Base-by-base conservation (phyloP, 2,797 vertebrate genomes). In the Periparus ater region DNA sequence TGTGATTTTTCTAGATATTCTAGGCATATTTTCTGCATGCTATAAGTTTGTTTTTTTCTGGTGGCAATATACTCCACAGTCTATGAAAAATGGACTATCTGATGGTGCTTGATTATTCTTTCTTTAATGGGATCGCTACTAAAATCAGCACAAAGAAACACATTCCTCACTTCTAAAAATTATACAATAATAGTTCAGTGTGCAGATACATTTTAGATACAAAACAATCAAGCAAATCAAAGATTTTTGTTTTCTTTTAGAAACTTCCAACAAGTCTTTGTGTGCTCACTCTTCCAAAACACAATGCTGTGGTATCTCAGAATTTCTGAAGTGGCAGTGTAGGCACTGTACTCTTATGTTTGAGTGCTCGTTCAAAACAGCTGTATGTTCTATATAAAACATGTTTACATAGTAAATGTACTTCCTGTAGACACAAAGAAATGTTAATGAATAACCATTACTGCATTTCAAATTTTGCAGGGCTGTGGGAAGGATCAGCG, bases 361-460 rank as follows among this genome's bases (percentile, higher is more conserved):
- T 90, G 81, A 95, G 67, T 80, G 70, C 84, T 74, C 1, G 77
- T 92, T 91, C 89, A 83, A 95, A 95, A 96, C 92, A 96, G 95
- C 95, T 97, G 94, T 92, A 94, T 95, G 88, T 91, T 88, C 79
- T 62, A 84, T 86, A 93, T 95, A 95, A 97, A 93, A 95, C 81
- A 91, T 96, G 94, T 96, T 96, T 96, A 92, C 94, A 94, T 88
- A 96, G 93, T 87, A 96, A 95, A 96, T 95, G 91, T 94, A 93
- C 85, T 95, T 95, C 94, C 85, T 95, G 93, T 83, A 88, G 90
- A 95, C 83, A 94, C 92, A 94, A 93, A 93, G 96, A 96, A 93
- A 96, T 82, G 88, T 96, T 94, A 96, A 95, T 96, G 93, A 93
- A 95, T 95, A 97, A 97, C 91, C 77, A 86, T 92, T 89, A 87